These are phyloP conservation scores for Halcyon badia DNA, from an alignment of 2,797 vertebrate species.

Conservation along the genomic window DNA sequence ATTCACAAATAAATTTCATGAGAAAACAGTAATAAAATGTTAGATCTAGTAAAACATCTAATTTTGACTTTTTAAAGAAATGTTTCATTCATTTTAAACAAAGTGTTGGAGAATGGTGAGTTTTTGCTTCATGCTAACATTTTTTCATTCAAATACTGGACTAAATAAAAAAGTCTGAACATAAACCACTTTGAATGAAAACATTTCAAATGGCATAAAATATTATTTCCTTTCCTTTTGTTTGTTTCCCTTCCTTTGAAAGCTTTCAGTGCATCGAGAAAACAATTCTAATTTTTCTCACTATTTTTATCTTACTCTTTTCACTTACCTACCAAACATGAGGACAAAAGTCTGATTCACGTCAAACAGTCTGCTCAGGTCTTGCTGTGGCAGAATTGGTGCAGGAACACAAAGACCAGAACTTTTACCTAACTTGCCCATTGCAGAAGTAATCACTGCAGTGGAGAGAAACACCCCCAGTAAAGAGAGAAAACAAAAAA, in stretches of 20 bases:
- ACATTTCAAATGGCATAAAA: not conserved
- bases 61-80: not conserved
- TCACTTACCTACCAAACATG: not conserved
- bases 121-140: not conserved
- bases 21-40: not conserved
- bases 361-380: not conserved
- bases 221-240: not conserved
- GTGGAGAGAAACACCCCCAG: not conserved
- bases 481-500: not conserved
- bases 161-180: not conserved
- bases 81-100: not conserved
- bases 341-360: not conserved
- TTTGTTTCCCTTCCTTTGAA: not conserved
- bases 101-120: not conserved
- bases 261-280: not conserved
- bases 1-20: not conserved
- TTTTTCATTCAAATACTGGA: not conserved
- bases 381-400: not conserved
- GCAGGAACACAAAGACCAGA: not conserved
- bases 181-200: not conserved
- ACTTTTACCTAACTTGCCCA: not conserved
- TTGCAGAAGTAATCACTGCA: not conserved
- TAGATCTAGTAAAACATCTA: not conserved
- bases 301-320: not conserved
- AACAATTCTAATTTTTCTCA: not conserved